phyloP scores from a whole-genome alignment of 2,797 vertebrate species.

The Fistularia tabacaria region DNA sequence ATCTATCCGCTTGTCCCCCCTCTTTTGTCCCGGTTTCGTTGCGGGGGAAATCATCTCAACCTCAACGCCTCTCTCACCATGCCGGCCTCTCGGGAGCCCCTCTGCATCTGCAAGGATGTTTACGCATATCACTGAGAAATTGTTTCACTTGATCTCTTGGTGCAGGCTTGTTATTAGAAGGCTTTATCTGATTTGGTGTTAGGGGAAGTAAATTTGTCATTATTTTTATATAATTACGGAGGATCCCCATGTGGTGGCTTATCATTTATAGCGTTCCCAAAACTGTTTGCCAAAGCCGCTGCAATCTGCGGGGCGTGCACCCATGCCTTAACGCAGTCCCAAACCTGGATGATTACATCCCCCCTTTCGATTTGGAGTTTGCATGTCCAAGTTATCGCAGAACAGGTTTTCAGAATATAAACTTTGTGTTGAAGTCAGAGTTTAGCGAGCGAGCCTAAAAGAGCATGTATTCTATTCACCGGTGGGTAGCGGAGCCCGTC shows the following conservation, averaged over 20 bases:
- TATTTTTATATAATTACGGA: conserved; percentile 59
- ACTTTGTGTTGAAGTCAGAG: too few relatives aligned
- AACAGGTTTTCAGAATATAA: too few relatives aligned
- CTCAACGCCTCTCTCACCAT: conserved; percentile 17
- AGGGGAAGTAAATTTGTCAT: conserved; percentile 42
- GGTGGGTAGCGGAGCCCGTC: too few relatives aligned
- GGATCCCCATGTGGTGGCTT: conserved; percentile 27
- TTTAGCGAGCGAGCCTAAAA: too few relatives aligned
- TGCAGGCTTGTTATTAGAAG: conserved; percentile 45
- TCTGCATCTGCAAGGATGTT: conserved; percentile 46
- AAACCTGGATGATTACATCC: too few relatives aligned
- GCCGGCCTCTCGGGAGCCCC: conserved; percentile 33
- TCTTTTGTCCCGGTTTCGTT: conserved; percentile 18
- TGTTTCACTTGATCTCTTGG: conserved; percentile 45
- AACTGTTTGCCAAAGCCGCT: too few relatives aligned
- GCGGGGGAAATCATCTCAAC: conserved; percentile 21
- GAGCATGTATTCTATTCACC: too few relatives aligned
- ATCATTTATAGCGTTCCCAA: conserved; percentile 31
- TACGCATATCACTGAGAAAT: conserved; percentile 53
- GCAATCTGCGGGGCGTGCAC: too few relatives aligned
- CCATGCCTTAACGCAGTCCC: too few relatives aligned
- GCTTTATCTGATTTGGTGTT: conserved; percentile 46
- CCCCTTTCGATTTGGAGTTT: too few relatives aligned
- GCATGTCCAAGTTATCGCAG: too few relatives aligned
- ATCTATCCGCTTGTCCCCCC: conserved; percentile 27